These are phyloP conservation scores for Valencia hispanica DNA, from an alignment of 2,797 vertebrate genomes.

Conservation along the genomic window DNA sequence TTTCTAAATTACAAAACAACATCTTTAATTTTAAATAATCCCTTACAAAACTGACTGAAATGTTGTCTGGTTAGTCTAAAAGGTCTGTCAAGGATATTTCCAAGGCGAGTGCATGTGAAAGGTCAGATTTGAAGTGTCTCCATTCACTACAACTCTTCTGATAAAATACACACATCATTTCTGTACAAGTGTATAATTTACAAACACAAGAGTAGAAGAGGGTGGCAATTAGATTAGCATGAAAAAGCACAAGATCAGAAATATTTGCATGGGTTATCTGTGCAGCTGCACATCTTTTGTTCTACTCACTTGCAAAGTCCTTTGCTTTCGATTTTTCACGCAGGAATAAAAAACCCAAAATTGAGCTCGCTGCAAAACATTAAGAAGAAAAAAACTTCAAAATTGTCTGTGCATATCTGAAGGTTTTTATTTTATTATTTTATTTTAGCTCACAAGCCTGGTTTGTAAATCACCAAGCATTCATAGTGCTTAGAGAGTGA, in stretches of 20 bases:
- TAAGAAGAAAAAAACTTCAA: not conserved
- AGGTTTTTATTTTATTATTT: not conserved
- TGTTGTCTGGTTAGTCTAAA: not conserved
- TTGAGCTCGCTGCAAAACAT: conserved; percentile 87
- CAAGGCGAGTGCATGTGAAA: not conserved
- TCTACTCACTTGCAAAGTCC: conserved; percentile 93
- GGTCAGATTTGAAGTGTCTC: not conserved
- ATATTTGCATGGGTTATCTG: conserved; percentile 25
- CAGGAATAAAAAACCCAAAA: conserved; percentile 95
- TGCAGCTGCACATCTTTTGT: not conserved
- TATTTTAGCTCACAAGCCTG: too few species aligned
- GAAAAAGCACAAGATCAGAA: conserved; percentile 1
- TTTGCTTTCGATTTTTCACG: conserved; percentile 93
- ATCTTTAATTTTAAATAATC: too few species aligned
- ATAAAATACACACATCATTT: not conserved
- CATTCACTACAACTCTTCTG: not conserved
- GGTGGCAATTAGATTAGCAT: conserved; percentile 35
- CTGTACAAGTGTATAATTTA: too few species aligned
- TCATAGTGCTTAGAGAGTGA: conserved; percentile 2
- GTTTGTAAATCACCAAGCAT: too few species aligned
- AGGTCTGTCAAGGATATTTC: not conserved
- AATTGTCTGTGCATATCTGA: not conserved
- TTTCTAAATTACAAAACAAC: not conserved
- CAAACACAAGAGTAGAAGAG: not conserved
- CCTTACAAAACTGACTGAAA: too few species aligned